Evolutionary conservation across 2,113 vertebrate genomes (phyloP).

Genomic region (Anoplopoma fimbria): DNA sequence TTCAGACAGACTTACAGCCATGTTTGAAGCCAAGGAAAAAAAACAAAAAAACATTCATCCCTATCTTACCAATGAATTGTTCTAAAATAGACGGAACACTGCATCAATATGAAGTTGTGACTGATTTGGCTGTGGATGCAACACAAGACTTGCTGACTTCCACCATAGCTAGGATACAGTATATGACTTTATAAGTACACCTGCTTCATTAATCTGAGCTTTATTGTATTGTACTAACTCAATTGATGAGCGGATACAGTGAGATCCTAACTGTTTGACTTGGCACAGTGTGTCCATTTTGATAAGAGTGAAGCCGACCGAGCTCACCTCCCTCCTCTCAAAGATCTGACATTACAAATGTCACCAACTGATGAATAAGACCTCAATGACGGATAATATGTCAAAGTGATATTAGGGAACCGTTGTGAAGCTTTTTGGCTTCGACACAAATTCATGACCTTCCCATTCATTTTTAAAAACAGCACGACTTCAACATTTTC

Average conservation of each 20-base stretch:
- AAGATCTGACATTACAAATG: neutral
- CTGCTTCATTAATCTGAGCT: neutral
- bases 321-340: neutral
- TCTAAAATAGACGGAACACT: neutral
- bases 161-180: neutral
- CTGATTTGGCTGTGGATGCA: neutral
- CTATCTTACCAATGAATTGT: neutral
- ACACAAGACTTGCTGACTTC: neutral
- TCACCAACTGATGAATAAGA: neutral
- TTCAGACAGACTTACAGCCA: neutral
- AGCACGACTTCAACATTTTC: no score
- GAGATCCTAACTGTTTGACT: neutral
- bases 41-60: neutral
- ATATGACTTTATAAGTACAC: neutral
- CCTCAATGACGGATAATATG: neutral
- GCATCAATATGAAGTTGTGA: neutral
- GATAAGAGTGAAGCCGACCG: neutral
- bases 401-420: neutral
- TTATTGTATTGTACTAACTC: neutral
- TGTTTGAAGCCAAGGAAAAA: neutral
- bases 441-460: no score
- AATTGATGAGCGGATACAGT: neutral
- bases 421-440: neutral
- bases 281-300: neutral
- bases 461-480: no score